Conservation (phyloP, 2,113 vertebrate genomes). For the Oryzias javanicus region DNA sequence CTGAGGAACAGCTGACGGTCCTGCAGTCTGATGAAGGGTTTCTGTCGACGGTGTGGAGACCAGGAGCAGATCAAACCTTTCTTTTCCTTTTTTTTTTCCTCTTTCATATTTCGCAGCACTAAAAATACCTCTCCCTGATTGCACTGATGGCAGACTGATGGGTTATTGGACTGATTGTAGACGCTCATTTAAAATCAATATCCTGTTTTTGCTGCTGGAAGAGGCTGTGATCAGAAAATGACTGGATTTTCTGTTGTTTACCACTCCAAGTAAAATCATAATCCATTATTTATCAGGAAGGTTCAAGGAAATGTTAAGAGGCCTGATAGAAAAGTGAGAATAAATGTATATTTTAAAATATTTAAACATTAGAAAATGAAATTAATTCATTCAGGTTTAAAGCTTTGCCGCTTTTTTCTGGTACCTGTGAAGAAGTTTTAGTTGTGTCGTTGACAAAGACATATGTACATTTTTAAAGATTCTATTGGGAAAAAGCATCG, state of each 20-base stretch:
- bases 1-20: no score
- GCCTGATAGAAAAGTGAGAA: no score
- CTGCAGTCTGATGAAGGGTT: no score
- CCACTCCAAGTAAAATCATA: no score
- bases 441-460: no score
- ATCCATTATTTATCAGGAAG: no score
- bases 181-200: slow-evolving; percentile 4
- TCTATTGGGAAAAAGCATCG: not conserved
- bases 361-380: not conserved
- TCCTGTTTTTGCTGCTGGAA: slow-evolving; percentile 12
- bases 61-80: no score
- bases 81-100: no score
- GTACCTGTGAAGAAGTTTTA: not conserved
- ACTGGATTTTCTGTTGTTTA: no score
- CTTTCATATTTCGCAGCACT: not conserved
- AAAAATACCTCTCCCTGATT: not conserved
- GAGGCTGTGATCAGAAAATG: not conserved
- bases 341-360: not conserved
- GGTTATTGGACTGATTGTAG: not conserved
- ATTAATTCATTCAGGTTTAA: not conserved
- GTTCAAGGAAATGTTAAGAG: no score
- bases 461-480: no score
- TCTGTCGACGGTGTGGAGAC: no score
- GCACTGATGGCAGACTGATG: not conserved
- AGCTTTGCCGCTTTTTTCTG: not conserved